Percentiles rank a stretch among this genome's conserved stretches.
phyloP scores from a whole-genome alignment of 2,797 vertebrate species.

The Hapalemur alaotrensis region DNA sequence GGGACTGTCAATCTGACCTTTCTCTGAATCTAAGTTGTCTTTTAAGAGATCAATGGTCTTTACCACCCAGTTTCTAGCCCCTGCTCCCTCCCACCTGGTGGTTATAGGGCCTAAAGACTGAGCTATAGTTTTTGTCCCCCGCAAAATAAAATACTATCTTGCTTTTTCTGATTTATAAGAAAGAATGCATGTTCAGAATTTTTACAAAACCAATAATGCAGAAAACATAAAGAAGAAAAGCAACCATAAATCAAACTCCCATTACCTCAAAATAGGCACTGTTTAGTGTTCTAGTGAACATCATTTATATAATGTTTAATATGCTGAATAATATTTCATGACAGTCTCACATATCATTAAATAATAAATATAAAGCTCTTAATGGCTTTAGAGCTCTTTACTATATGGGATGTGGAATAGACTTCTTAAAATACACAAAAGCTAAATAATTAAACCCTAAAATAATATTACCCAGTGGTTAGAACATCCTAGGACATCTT shows the following conservation, averaged over 20 bases:
- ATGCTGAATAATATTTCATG: not conserved
- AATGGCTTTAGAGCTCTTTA: conserved; percentile 19
- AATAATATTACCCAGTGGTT: not conserved
- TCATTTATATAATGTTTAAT: not conserved
- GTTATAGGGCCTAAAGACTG: not conserved
- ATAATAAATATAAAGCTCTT: not conserved
- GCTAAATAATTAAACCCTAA: not conserved
- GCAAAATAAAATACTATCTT: not conserved
- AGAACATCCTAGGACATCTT: not conserved
- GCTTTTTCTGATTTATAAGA: conserved; percentile 28
- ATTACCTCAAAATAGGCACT: not conserved
- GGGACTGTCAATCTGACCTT: not conserved
- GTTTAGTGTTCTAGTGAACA: not conserved
- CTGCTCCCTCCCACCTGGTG: not conserved
- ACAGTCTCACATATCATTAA: not conserved
- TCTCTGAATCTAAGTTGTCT: conserved; percentile 10
- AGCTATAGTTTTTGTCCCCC: not conserved
- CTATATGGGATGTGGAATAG: not conserved
- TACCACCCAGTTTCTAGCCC: not conserved
- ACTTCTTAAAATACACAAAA: conserved; percentile 32
- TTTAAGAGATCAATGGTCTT: not conserved
- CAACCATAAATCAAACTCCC: not conserved
- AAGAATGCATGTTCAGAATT: conserved; percentile 11
- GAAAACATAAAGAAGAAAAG: conserved; percentile 22
- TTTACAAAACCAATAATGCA: not conserved